A percentile compares a stretch with the other conserved stretches of the same genome.
phyloP scores from a whole-genome alignment of 2,797 vertebrate genomes.

The Scleropages formosus region DNA sequence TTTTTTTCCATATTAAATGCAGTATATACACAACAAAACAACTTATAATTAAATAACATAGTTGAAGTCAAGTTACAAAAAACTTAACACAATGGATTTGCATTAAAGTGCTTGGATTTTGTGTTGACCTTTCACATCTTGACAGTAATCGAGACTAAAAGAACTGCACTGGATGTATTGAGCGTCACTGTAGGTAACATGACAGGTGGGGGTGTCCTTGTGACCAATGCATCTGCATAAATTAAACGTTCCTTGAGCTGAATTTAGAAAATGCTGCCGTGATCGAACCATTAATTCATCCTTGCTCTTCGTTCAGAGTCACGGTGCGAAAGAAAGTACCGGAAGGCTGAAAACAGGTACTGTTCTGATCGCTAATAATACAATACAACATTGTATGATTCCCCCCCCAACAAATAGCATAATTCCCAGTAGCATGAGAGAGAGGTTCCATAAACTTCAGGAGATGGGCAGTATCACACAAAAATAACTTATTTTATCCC shows the following conservation, averaged over 20 bases:
- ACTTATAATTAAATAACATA: slow-evolving; percentile 59
- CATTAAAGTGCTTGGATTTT: slow-evolving; percentile 63
- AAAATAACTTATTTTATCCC: neutral
- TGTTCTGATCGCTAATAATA: neutral
- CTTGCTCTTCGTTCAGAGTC: neutral
- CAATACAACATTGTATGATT: slow-evolving; percentile 10
- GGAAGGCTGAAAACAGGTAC: neutral
- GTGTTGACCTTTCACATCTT: slow-evolving; percentile 37
- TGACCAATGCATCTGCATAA: neutral
- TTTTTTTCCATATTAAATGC: slow-evolving; percentile 30
- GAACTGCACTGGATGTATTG: neutral
- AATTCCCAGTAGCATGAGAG: slow-evolving; percentile 8
- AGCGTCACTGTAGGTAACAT: neutral
- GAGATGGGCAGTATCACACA: no score
- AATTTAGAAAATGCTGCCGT: no score
- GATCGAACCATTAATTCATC: no score
- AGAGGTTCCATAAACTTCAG: neutral
- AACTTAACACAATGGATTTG: slow-evolving; percentile 43
- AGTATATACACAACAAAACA: slow-evolving; percentile 50
- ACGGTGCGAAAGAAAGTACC: neutral
- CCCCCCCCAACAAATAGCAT: neutral
- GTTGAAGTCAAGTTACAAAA: slow-evolving; percentile 55
- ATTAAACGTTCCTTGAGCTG: neutral
- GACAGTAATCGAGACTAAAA: neutral
- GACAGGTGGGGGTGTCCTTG: neutral